A percentile compares a stretch with the other conserved stretches of the same genome.
phyloP scores from a whole-genome alignment of 2,888 invertebrate genomes.

The Crocallis elinguaria region DNA sequence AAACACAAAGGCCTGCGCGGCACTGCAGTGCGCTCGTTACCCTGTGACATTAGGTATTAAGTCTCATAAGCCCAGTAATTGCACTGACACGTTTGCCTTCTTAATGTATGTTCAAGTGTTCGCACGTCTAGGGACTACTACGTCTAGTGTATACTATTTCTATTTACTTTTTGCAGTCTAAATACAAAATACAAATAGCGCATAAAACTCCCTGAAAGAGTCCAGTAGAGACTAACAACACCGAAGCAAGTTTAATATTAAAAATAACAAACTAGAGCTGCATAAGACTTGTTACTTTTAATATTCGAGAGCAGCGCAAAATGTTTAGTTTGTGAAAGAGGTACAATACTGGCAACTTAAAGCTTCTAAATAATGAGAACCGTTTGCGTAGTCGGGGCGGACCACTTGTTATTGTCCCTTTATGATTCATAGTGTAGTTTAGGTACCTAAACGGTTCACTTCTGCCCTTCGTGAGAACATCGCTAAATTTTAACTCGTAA shows the following conservation, averaged over 20 bases:
- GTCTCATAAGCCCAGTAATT: no score
- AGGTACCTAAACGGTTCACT: neutral
- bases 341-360: constrained; percentile 2
- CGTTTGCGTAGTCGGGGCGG: neutral
- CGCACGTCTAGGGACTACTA: no score
- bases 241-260: constrained; percentile 1
- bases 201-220: neutral
- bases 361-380: constrained; percentile 13
- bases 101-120: no score
- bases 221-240: constrained; percentile 6
- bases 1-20: no score
- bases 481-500: neutral
- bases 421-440: constrained; percentile 9
- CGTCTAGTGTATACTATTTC: no score
- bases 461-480: neutral
- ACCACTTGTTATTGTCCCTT: constrained; percentile 1
- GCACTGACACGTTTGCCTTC: no score
- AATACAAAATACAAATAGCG: neutral
- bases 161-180: no score
- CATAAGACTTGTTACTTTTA: constrained; percentile 20
- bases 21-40: no score
- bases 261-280: constrained; percentile 12
- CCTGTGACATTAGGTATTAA: no score
- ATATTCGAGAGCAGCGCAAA: constrained; percentile 22
- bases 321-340: constrained; percentile 22